phyloP scores from a whole-genome alignment of 2,113 vertebrate genomes.

The Chauna torquata region DNA sequence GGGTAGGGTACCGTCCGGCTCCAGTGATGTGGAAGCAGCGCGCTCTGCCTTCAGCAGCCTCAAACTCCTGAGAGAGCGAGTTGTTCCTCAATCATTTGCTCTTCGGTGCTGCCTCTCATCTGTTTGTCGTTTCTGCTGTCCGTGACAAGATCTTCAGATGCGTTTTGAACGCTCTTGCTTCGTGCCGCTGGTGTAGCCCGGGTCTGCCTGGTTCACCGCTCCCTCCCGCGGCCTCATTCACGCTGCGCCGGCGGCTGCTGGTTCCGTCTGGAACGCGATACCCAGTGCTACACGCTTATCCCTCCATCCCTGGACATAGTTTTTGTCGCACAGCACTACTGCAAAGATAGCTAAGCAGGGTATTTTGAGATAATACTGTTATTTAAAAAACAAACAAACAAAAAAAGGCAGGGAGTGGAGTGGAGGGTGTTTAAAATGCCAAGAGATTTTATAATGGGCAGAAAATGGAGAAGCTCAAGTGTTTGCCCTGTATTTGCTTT shows the following conservation, averaged over 20 bases:
- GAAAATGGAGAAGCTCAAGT: neutral
- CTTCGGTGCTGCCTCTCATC: neutral
- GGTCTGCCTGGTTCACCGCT: neutral
- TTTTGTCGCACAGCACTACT: neutral
- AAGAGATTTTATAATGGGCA: neutral
- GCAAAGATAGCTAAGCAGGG: neutral
- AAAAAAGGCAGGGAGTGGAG: fast-evolving
- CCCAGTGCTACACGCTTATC: neutral
- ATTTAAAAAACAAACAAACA: neutral
- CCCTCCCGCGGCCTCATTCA: neutral
- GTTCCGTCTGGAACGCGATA: neutral
- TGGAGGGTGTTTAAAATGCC: neutral
- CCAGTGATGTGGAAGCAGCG: neutral
- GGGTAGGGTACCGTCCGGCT: neutral
- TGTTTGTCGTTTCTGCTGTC: neutral
- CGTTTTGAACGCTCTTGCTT: neutral
- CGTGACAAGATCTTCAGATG: neutral
- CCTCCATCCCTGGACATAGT: neutral
- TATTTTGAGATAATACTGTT: neutral
- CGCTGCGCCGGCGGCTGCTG: neutral
- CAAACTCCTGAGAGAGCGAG: neutral
- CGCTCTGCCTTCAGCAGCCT: neutral
- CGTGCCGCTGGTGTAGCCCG: neutral
- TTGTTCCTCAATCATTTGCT: neutral
- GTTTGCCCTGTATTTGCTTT: neutral